phyloP scores from a whole-genome alignment of 2,888 invertebrate genomes.

The Drosophila percnosoma region DNA sequence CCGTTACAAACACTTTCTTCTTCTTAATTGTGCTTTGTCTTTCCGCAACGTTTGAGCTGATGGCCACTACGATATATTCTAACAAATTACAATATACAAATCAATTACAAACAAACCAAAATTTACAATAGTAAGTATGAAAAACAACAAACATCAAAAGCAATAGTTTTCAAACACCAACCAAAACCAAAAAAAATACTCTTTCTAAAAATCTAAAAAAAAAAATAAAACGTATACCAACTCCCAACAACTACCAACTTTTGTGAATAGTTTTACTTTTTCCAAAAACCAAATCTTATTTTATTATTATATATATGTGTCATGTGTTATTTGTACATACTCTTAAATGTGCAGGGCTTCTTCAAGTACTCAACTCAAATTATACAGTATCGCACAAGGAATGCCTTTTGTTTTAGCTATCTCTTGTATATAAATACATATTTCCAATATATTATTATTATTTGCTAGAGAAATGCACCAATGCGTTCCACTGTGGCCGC shows the following conservation, averaged over 20 bases:
- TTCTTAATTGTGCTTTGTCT: conserved; percentile 86
- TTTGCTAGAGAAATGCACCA: conserved; percentile 22
- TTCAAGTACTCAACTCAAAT: conserved; percentile 26
- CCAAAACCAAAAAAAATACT: conserved; percentile 29
- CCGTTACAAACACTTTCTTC: conserved; percentile 75
- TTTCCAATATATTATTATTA: conserved; percentile 13
- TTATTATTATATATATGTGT: conserved; percentile 23
- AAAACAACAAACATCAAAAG: conserved; percentile 52
- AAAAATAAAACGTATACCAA: conserved; percentile 18
- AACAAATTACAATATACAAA: conserved; percentile 82
- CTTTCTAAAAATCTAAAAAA: conserved; percentile 35
- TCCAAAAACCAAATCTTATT: conserved; percentile 17
- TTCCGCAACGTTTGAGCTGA: conserved; percentile 86
- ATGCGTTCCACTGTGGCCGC: conserved; percentile 22
- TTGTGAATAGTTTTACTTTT: conserved; percentile 57
- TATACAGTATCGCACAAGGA: conserved; percentile 39
- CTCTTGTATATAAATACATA: conserved; percentile 21
- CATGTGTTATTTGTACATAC: conserved; percentile 42
- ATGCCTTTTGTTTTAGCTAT: conserved; percentile 28
- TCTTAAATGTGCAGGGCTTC: conserved; percentile 45
- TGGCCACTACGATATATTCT: conserved; percentile 84
- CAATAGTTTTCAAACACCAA: conserved; percentile 44
- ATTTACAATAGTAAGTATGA: conserved; percentile 84
- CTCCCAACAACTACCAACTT: conserved; percentile 50
- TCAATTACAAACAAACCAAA: conserved; percentile 80